Base-by-base conservation (phyloP, 2,797 vertebrate species). In the Sciurus vulgaris region DNA sequence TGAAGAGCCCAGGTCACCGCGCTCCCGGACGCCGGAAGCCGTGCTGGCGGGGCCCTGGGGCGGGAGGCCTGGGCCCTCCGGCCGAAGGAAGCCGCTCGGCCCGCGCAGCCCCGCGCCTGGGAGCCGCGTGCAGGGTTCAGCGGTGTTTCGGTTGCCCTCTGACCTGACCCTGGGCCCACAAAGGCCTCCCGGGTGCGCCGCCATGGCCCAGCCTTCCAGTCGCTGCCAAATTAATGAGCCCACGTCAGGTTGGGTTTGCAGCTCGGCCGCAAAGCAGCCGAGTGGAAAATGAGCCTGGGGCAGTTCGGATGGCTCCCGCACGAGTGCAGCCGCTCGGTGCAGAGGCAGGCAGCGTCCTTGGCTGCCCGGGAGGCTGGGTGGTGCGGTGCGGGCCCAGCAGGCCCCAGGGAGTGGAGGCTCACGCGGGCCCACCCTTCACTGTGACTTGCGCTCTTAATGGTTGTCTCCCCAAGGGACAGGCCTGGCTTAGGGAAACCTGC, bases 181-280 rank as follows among this genome's bases (percentile, higher is more conserved):
- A 99, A 99, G 98, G 99, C 98, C 99, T 99, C 99, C 98, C 98
- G 99, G 99, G 98, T 99, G 99, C 99, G 99, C 99, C 99, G 91
- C 99, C 99, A 98, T 99, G 99, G 99, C 99, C 99, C 99, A 98
- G 98, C 99, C 99, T 99, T 99, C 99, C 98, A 98, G 98, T 99
- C 98, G 98, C 99, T 99, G 99, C 99, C 99, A 99, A 99, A 99
- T 99, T 99, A 99, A 99, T 99, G 99, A 99, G 99, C 99, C 99
- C 99, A 99, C 99, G 99, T 99, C 99, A 99, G 99, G 98, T 99
- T 99, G 98, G 99, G 99, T 99, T 99, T 99, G 99, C 99, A 98
- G 99, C 99, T 98, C 98, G 98, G 99, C 99, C 99, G 98, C 98
- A 98, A 98, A 98, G 99, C 99, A 99, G 98, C 98, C 98, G 99